Conservation (phyloP, 1,140 invertebrate species). For the Cyrtorhinus lividipennis region DNA sequence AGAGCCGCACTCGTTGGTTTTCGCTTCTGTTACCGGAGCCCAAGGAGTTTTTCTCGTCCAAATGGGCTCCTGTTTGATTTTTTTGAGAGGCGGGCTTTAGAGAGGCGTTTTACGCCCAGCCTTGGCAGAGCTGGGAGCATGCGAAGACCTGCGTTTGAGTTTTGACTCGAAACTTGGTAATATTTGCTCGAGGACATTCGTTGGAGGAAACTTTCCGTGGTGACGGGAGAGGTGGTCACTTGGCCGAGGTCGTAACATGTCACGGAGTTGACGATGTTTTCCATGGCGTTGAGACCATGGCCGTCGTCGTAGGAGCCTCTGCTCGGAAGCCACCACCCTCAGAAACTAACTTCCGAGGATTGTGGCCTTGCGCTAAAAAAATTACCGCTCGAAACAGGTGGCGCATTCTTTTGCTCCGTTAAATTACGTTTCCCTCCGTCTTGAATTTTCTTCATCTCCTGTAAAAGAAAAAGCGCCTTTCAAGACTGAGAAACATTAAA, state of each 20-base stretch:
- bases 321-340: constrained; percentile 61
- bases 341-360: constrained; percentile 34
- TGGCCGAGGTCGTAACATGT: neutral
- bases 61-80: neutral
- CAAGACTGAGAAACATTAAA: too few relatives aligned
- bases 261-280: neutral
- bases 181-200: neutral
- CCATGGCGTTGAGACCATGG: neutral
- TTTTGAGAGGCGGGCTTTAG: neutral
- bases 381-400: constrained; percentile 25
- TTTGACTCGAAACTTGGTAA: neutral
- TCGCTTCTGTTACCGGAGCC: too few relatives aligned
- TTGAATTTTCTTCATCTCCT: constrained; percentile 10
- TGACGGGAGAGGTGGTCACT: neutral
- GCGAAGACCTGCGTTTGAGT: too few relatives aligned
- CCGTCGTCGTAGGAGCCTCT: constrained; percentile 15
- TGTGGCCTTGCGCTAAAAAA: constrained; percentile 33
- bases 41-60: neutral
- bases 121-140: neutral
- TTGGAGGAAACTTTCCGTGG: neutral
- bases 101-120: neutral
- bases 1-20: too few relatives aligned
- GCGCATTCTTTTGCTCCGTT: constrained; percentile 20
- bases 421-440: neutral
- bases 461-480: neutral